phyloP scores from a whole-genome alignment of 1,140 invertebrate genomes.

The Eumaeus atala region DNA sequence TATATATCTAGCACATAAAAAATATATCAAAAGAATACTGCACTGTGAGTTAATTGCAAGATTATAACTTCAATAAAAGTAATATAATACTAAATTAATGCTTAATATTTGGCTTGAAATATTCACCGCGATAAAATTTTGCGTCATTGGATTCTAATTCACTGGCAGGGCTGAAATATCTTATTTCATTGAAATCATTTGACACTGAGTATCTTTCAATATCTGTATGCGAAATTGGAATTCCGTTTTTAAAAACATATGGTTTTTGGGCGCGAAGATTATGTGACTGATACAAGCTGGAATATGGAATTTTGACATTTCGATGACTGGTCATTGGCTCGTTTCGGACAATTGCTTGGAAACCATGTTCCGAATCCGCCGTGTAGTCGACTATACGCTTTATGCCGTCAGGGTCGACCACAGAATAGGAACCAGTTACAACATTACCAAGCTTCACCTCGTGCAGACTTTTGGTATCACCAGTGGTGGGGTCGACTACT shows the following conservation, averaged over 20 bases:
- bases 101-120: conserved; percentile 31
- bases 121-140: conserved; percentile 28
- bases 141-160: conserved; percentile 18
- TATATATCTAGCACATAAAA: too few species aligned
- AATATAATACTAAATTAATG: conserved; percentile 3
- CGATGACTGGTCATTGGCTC: conserved; percentile 36
- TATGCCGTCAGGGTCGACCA: conserved; percentile 79
- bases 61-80: too few species aligned
- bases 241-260: conserved; percentile 6
- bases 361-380: conserved; percentile 80
- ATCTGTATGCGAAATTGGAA: conserved; percentile 5
- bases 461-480: conserved; percentile 77
- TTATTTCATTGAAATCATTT: conserved; percentile 10
- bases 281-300: conserved; percentile 12
- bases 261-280: background rate
- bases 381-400: conserved; percentile 82
- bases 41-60: too few species aligned
- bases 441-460: conserved; percentile 76
- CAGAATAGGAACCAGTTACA: conserved; percentile 75
- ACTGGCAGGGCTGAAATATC: conserved; percentile 31
- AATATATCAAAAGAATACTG: too few species aligned
- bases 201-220: background rate
- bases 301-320: conserved; percentile 10
- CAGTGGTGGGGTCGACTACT: conserved; percentile 73
- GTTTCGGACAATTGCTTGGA: conserved; percentile 78